phyloP scores from a whole-genome alignment of 1,140 invertebrate species.

The Campoletis sonorensis region DNA sequence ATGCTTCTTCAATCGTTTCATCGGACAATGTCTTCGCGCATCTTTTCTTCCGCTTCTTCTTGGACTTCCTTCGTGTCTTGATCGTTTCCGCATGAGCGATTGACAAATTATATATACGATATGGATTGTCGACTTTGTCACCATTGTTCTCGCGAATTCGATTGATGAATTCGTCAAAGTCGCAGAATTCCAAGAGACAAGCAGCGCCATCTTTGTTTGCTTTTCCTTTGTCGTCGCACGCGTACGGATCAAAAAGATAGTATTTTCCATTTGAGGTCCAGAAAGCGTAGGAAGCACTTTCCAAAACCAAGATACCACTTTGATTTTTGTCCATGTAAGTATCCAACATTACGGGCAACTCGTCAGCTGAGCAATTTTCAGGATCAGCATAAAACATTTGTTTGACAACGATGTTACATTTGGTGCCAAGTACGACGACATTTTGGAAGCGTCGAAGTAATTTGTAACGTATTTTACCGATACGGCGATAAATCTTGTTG shows the following conservation, averaged over 20 bases:
- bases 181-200: slow-evolving; percentile 63
- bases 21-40: slow-evolving; percentile 12
- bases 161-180: slow-evolving; percentile 56
- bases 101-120: slow-evolving; percentile 62
- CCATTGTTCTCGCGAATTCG: slow-evolving; percentile 62
- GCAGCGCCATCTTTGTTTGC: slow-evolving; percentile 53
- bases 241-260: slow-evolving; percentile 72
- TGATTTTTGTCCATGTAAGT: slow-evolving; percentile 61
- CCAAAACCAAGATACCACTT: slow-evolving; percentile 68
- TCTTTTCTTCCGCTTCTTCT: slow-evolving; percentile 4
- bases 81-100: slow-evolving; percentile 64
- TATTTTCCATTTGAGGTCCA: slow-evolving; percentile 61
- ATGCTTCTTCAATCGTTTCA: neutral
- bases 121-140: slow-evolving; percentile 54
- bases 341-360: slow-evolving; percentile 50
- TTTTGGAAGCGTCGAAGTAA: slow-evolving; percentile 62
- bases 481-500: slow-evolving; percentile 60
- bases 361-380: slow-evolving; percentile 54
- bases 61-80: slow-evolving; percentile 44
- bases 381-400: slow-evolving; percentile 63
- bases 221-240: slow-evolving; percentile 65
- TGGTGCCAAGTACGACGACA: slow-evolving; percentile 58
- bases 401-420: slow-evolving; percentile 66
- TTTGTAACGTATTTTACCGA: slow-evolving; percentile 64
- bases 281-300: slow-evolving; percentile 66